Conservation (phyloP, 1,140 invertebrate species). For the Aphelenchoides fujianensis region DNA sequence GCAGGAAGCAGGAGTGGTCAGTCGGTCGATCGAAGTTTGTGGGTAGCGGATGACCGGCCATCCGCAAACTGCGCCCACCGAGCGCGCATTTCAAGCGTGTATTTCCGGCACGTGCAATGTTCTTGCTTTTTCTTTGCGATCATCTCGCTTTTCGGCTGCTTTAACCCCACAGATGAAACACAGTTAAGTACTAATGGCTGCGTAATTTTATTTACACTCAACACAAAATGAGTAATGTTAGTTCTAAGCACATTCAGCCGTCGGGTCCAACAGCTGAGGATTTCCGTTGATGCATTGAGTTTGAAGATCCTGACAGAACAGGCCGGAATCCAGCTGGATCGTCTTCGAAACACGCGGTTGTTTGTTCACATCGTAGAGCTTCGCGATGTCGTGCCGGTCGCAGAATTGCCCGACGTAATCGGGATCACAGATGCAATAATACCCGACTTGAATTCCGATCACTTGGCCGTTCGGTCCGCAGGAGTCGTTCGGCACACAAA, state of each 20-base stretch:
- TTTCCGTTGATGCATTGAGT: not conserved
- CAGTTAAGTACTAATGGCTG: too few relatives aligned
- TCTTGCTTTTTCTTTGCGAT: too few relatives aligned
- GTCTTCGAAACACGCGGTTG: not conserved
- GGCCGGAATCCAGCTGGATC: not conserved
- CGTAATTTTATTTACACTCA: too few relatives aligned
- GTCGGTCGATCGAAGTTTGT: conserved; percentile 11
- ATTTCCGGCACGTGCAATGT: too few relatives aligned
- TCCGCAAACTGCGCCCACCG: conserved; percentile 8
- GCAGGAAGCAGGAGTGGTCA: not conserved
- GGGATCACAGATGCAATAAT: not conserved
- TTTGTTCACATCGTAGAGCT: not conserved
- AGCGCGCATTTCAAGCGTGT: too few relatives aligned
- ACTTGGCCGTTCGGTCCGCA: not conserved
- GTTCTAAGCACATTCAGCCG: not conserved
- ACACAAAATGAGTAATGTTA: not conserved
- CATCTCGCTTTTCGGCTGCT: too few relatives aligned
- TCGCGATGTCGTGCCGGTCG: not conserved
- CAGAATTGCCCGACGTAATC: not conserved
- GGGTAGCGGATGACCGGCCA: not conserved
- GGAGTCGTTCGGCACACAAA: not conserved
- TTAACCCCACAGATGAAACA: too few relatives aligned
- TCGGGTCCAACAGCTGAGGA: not conserved
- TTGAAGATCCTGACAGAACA: not conserved
- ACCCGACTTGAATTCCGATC: not conserved